A percentile compares a stretch with the other conserved stretches of the same genome.
phyloP scores from a whole-genome alignment of 2,888 invertebrate genomes.

The Leptinotarsa juncta region DNA sequence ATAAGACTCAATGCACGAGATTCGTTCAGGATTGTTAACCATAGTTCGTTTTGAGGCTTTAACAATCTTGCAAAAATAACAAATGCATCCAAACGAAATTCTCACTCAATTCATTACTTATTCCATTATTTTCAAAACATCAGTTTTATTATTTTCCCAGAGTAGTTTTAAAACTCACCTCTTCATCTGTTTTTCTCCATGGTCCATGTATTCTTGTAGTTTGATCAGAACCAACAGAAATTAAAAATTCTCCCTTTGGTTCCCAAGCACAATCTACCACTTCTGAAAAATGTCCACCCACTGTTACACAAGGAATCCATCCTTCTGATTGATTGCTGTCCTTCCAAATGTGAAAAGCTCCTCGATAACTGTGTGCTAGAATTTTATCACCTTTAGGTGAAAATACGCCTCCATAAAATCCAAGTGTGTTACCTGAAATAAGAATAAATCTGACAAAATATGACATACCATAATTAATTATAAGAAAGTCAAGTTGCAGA shows the following conservation, averaged over 20 bases:
- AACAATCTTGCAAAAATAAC: no score
- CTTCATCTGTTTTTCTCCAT: conserved; percentile 71
- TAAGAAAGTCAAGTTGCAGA: background rate
- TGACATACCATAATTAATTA: background rate
- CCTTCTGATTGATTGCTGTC: conserved; percentile 66
- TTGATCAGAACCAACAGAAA: conserved; percentile 86
- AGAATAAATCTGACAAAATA: background rate
- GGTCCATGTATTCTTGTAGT: conserved; percentile 92
- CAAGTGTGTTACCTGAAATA: conserved; percentile 79
- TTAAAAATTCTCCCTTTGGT: conserved; percentile 78
- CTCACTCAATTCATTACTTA: no score
- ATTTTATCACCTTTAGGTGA: conserved; percentile 77
- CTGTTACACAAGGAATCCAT: conserved; percentile 77
- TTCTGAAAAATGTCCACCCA: conserved; percentile 86
- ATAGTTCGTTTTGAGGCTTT: no score
- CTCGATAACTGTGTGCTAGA: conserved; percentile 90
- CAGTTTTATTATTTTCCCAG: no score
- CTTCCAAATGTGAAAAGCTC: conserved; percentile 91
- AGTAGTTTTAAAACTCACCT: conserved; percentile 42
- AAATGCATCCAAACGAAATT: no score
- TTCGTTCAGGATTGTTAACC: no score
- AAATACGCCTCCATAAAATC: conserved; percentile 91
- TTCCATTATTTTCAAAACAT: no score
- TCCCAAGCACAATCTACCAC: conserved; percentile 92
- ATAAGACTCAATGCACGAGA: no score